Conservation (phyloP, 30 jellyfish, hydroid and myxozoan species). For the Euphysa ruthae region DNA sequence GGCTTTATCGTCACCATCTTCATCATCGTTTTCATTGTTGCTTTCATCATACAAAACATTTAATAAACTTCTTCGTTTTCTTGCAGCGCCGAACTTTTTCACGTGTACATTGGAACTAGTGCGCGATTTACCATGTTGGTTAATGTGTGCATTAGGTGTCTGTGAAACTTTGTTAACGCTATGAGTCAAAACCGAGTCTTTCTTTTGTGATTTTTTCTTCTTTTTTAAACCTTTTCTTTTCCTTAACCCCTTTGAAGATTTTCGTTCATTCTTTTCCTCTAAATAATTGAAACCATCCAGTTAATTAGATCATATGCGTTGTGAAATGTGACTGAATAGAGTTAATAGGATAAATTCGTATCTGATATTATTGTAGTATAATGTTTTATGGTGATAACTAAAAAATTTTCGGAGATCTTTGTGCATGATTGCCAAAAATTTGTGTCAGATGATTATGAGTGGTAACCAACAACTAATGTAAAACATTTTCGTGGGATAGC, state of each 20-base stretch:
- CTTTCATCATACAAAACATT: conserved; percentile 20
- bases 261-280: not conserved
- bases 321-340: too few species aligned
- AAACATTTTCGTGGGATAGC: too few species aligned
- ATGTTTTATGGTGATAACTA: too few species aligned
- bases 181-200: conserved; percentile 82
- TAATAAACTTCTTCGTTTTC: conserved; percentile 48
- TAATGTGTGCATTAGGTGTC: conserved; percentile 79
- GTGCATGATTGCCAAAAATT: too few species aligned
- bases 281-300: too few species aligned
- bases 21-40: conserved; percentile 12
- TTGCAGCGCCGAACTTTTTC: conserved; percentile 42
- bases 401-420: too few species aligned
- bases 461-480: too few species aligned
- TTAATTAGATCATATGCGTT: too few species aligned
- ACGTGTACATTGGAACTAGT: conserved; percentile 65
- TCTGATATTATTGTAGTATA: too few species aligned
- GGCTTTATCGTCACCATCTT: conserved; percentile 19
- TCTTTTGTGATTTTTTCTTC: conserved; percentile 37
- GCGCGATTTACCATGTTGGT: conserved; percentile 82
- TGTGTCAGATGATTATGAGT: too few species aligned
- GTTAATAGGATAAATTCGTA: too few species aligned
- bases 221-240: not conserved
- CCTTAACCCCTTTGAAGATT: not conserved
- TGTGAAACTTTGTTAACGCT: conserved; percentile 71